Evolutionary conservation across 2,888 invertebrate species (phyloP).

Genomic region (Epistrophella euchroma): DNA sequence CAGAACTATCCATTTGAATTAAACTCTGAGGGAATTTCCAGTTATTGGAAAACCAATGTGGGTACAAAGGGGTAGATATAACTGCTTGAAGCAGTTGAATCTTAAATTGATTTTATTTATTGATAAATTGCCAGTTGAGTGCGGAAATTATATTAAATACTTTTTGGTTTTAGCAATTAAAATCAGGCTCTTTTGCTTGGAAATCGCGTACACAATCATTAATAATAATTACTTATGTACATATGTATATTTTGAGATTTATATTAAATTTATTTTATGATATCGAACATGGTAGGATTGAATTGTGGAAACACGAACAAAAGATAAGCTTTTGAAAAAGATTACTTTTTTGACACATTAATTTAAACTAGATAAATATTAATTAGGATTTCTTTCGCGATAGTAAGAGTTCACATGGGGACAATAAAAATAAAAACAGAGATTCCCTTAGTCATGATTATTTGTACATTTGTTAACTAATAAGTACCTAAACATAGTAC

Average conservation of each 20-base stretch:
- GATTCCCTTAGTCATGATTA: slow-evolving; percentile 25
- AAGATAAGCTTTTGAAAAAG: slow-evolving; percentile 41
- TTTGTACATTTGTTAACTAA: background rate
- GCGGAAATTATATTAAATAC: slow-evolving; percentile 27
- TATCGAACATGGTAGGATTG: slow-evolving; percentile 2
- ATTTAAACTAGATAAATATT: slow-evolving; percentile 18
- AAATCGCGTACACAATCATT: slow-evolving; percentile 43
- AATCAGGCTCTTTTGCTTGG: slow-evolving; percentile 41
- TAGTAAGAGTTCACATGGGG: background rate
- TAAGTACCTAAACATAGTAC: too few relatives aligned
- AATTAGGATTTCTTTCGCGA: background rate
- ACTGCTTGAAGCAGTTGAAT: background rate
- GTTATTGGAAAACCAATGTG: slow-evolving; percentile 36
- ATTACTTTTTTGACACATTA: slow-evolving; percentile 44
- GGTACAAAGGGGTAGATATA: background rate
- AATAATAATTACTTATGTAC: slow-evolving; percentile 48
- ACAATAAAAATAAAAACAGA: slow-evolving; percentile 7
- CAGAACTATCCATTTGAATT: slow-evolving; percentile 46
- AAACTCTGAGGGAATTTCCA: slow-evolving; percentile 44
- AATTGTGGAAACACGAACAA: slow-evolving; percentile 11
- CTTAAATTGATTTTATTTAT: slow-evolving; percentile 24
- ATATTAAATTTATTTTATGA: slow-evolving; percentile 43
- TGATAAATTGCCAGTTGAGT: slow-evolving; percentile 39
- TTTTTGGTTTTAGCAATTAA: slow-evolving; percentile 31
- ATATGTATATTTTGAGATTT: slow-evolving; percentile 28